phyloP scores from a whole-genome alignment of 1,140 invertebrate genomes.

The Leptinotarsa defecta region DNA sequence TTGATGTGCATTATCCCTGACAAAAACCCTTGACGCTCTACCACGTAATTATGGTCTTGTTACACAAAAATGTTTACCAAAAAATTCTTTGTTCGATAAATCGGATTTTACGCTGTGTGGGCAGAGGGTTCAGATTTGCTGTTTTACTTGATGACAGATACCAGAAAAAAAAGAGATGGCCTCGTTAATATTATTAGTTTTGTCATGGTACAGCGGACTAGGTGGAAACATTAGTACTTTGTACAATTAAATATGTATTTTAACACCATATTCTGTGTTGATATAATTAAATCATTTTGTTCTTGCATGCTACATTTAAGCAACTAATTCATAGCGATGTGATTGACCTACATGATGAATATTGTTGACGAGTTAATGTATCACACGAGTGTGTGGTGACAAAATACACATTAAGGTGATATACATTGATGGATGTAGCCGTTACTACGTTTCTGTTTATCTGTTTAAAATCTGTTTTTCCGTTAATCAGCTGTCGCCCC shows the following conservation, averaged over 20 bases:
- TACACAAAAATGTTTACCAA: constrained; percentile 24
- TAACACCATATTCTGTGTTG: background rate
- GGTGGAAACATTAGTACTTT: background rate
- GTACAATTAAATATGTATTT: background rate
- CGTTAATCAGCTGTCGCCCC: no score
- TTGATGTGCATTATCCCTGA: constrained; percentile 16
- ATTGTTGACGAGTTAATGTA: no score
- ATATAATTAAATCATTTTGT: no score
- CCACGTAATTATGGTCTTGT: constrained; percentile 21
- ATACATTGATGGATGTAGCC: no score
- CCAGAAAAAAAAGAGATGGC: background rate
- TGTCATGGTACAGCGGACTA: background rate
- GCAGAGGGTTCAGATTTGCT: constrained; percentile 1
- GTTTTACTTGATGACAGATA: background rate
- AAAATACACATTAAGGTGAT: no score
- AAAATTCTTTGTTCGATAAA: constrained; percentile 22
- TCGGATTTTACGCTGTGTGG: constrained; percentile 24
- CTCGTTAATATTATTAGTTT: background rate
- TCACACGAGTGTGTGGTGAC: no score
- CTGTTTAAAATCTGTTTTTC: no score
- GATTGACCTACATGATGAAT: no score
- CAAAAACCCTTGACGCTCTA: constrained; percentile 5
- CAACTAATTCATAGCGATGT: no score
- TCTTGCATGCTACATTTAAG: no score
- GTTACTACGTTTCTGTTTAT: no score